Evolutionary conservation across 2,888 invertebrate species (phyloP).

Genomic region (Entomobrya proxima): DNA sequence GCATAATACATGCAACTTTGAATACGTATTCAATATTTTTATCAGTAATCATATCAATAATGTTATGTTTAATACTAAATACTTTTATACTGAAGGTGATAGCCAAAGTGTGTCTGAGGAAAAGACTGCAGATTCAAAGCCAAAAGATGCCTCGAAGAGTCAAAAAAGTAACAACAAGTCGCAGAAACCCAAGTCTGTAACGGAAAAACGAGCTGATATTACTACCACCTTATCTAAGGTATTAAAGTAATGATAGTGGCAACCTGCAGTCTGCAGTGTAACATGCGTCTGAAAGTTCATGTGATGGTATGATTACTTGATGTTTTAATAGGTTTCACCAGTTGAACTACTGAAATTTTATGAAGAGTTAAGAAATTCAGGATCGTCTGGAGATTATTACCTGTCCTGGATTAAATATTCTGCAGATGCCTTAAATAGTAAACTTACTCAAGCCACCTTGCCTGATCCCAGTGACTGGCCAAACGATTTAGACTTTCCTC

Average conservation of each 20-base stretch:
- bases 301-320: not conserved
- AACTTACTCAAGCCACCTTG: conserved; percentile 66
- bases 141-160: conserved; percentile 50
- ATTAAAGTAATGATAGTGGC: not conserved
- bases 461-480: conserved; percentile 72
- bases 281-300: not conserved
- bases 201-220: conserved; percentile 68
- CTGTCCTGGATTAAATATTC: conserved; percentile 75
- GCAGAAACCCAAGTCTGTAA: conserved; percentile 35
- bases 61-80: not conserved
- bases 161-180: conserved; percentile 30
- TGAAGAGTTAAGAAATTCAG: conserved; percentile 72
- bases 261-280: not conserved
- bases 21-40: not conserved
- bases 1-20: not conserved
- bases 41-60: not conserved
- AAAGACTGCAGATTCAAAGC: conserved; percentile 51
- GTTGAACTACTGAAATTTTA: conserved; percentile 70
- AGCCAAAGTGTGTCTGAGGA: conserved; percentile 21
- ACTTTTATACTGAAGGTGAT: not conserved
- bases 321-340: conserved; percentile 66
- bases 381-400: conserved; percentile 72
- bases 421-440: conserved; percentile 74
- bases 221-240: conserved; percentile 64
- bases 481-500: conserved; percentile 73